Evolutionary conservation across 1,140 invertebrate species (phyloP).

Genomic region (Gryon sp.): DNA sequence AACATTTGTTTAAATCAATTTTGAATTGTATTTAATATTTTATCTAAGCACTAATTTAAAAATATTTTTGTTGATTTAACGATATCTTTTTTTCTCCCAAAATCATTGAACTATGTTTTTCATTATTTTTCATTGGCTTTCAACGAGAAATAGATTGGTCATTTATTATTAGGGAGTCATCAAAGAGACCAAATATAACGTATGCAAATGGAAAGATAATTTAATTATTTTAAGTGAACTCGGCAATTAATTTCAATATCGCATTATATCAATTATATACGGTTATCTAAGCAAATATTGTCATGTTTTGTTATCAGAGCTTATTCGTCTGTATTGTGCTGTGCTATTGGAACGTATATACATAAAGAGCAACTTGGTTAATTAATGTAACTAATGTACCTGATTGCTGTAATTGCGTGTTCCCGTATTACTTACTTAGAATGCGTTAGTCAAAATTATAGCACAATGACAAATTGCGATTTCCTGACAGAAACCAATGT

Average conservation of each 20-base stretch:
- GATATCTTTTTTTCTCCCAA: no score
- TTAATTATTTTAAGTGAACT: slow-evolving; percentile 8
- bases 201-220: neutral
- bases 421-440: slow-evolving; percentile 52
- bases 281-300: slow-evolving; percentile 55
- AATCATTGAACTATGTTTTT: no score
- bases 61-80: no score
- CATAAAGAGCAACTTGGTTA: slow-evolving; percentile 59
- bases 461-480: slow-evolving; percentile 37
- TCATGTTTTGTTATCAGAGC: slow-evolving; percentile 49
- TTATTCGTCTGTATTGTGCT: slow-evolving; percentile 36
- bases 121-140: no score
- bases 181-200: no score
- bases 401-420: slow-evolving; percentile 58
- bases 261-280: slow-evolving; percentile 14
- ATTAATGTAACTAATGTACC: slow-evolving; percentile 61
- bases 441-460: slow-evolving; percentile 48
- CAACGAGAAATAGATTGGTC: no score
- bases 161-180: no score
- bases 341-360: slow-evolving; percentile 38
- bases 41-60: no score
- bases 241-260: slow-evolving; percentile 15
- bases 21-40: no score
- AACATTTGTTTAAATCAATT: no score
- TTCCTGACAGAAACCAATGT: slow-evolving; percentile 15